phyloP scores from a whole-genome alignment of 1,140 invertebrate genomes.

The Lycorma delicatula region DNA sequence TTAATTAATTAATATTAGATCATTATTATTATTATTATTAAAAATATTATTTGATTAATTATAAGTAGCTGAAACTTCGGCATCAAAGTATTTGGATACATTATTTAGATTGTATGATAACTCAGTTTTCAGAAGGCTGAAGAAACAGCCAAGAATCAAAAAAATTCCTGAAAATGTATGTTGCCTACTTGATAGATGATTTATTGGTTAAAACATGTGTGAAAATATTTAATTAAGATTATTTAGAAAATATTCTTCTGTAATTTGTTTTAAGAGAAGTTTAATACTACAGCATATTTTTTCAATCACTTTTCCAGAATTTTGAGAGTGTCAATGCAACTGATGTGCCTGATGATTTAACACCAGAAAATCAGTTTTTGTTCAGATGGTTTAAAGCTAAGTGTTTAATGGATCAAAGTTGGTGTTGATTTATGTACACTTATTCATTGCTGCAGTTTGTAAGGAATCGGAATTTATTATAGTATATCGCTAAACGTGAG shows the following conservation, averaged over 20 bases:
- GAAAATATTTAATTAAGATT: slow-evolving; percentile 2
- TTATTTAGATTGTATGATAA: neutral
- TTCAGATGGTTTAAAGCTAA: slow-evolving; percentile 76
- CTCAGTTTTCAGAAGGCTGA: neutral
- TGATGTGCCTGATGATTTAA: slow-evolving; percentile 41
- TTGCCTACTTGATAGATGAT: neutral
- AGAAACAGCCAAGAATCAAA: neutral
- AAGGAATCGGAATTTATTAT: too few species aligned
- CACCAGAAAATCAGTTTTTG: slow-evolving; percentile 55
- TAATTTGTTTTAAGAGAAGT: slow-evolving; percentile 22
- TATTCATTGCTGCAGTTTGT: too few species aligned
- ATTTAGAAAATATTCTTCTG: slow-evolving; percentile 7
- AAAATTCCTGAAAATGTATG: neutral
- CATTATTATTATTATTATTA: slow-evolving; percentile 9
- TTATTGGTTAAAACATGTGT: slow-evolving; percentile 2
- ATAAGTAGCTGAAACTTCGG: neutral
- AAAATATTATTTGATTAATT: neutral
- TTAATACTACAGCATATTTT: too few species aligned
- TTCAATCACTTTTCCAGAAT: slow-evolving; percentile 41
- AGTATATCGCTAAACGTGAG: too few species aligned
- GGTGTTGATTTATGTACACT: too few species aligned
- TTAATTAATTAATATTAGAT: neutral
- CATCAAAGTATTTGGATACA: neutral
- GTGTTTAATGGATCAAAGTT: slow-evolving; percentile 59
- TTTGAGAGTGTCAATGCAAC: slow-evolving; percentile 35